Conservation (phyloP, 2,797 vertebrate genomes). For the Odontamblyopus lacepedii region DNA sequence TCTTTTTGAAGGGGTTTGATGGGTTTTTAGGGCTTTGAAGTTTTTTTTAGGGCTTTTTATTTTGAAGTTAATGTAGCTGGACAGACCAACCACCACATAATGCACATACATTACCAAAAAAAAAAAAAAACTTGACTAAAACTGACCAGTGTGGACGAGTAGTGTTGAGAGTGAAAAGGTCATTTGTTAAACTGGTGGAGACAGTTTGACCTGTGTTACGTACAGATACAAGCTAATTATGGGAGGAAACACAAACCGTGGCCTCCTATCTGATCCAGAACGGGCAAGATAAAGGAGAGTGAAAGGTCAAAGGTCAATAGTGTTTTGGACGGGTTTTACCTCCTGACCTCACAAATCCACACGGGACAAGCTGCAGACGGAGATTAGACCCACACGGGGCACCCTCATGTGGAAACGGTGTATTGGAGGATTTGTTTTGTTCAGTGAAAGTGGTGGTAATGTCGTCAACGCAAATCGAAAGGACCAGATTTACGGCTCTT, state of each 20-base stretch:
- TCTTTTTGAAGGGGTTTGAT: too few species aligned
- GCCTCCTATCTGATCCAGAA: conserved; percentile 16
- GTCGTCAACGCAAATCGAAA: too few species aligned
- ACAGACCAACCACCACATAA: too few species aligned
- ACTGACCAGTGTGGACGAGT: conserved; percentile 15
- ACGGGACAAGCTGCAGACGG: conserved; percentile 37
- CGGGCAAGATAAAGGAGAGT: conserved; percentile 49
- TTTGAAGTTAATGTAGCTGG: too few species aligned
- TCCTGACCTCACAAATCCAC: conserved; percentile 39
- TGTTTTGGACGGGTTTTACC: conserved; percentile 49
- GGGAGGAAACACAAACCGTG: conserved; percentile 31
- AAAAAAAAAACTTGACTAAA: too few species aligned
- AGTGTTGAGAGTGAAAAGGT: conserved; percentile 42
- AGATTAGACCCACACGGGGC: conserved; percentile 43
- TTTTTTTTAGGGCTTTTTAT: too few species aligned
- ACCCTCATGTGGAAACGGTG: background rate
- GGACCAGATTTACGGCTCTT: too few species aligned
- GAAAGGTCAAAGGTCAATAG: conserved; percentile 61
- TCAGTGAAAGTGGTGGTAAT: background rate
- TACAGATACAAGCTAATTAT: conserved; percentile 34
- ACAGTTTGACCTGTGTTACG: conserved; percentile 35
- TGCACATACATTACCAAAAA: too few species aligned
- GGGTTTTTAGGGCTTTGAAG: too few species aligned
- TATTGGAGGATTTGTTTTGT: background rate
- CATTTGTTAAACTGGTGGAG: conserved; percentile 32